Evolutionary conservation across 1,140 invertebrate genomes (phyloP).

Genomic region (Pachyrhynchus sulphureomaculatus): DNA sequence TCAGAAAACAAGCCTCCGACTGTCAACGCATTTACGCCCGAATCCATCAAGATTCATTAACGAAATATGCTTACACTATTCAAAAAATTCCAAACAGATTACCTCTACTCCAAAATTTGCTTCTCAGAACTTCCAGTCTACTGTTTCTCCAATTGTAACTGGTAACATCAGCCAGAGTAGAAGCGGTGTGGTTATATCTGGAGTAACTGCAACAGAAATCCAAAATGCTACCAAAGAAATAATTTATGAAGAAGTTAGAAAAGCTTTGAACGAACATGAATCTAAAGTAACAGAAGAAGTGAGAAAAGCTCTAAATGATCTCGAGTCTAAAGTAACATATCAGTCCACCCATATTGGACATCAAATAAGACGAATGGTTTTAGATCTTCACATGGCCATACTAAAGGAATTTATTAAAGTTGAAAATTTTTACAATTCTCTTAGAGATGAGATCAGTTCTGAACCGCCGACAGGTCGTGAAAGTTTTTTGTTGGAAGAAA

Average conservation of each 20-base stretch:
- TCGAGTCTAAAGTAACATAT: slow-evolving; percentile 25
- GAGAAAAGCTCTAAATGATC: slow-evolving; percentile 19
- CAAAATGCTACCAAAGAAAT: slow-evolving; percentile 12
- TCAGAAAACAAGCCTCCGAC: not conserved
- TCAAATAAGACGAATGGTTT: slow-evolving; percentile 28
- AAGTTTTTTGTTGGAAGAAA: slow-evolving; percentile 31
- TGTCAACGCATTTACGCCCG: slow-evolving; percentile 2
- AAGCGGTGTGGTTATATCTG: no score
- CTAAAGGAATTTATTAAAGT: slow-evolving; percentile 37
- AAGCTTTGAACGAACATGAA: no score
- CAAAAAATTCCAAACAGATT: not conserved
- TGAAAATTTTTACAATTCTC: slow-evolving; percentile 25
- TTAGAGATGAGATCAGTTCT: slow-evolving; percentile 23
- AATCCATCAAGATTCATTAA: not conserved
- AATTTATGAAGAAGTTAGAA: slow-evolving; percentile 20
- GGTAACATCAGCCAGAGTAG: not conserved
- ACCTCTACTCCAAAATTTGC: slow-evolving; percentile 5
- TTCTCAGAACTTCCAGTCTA: not conserved
- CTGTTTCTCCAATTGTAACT: slow-evolving; percentile 13
- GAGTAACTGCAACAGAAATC: not conserved
- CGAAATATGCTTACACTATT: not conserved
- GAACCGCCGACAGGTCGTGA: slow-evolving; percentile 4
- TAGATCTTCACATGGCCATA: slow-evolving; percentile 35
- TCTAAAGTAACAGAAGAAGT: no score
- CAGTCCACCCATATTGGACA: slow-evolving; percentile 12